These are phyloP conservation scores for Nylanderia fulva DNA, from an alignment of 1,140 invertebrate species.

Conservation along the genomic window DNA sequence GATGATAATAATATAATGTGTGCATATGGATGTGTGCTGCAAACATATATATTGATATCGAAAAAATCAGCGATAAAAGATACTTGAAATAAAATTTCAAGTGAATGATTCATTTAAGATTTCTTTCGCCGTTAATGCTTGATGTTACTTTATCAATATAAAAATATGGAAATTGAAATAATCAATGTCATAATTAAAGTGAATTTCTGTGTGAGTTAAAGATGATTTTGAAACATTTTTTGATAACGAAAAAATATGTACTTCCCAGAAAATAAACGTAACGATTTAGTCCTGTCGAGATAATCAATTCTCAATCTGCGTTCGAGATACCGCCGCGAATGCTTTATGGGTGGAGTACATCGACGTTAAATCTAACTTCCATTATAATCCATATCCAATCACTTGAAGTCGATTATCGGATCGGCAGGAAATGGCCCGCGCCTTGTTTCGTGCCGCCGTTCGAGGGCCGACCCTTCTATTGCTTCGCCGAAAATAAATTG, in stretches of 20 bases:
- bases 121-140: background rate
- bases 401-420: slow-evolving; percentile 79
- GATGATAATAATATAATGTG: too few species aligned
- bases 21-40: background rate
- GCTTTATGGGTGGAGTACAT: slow-evolving; percentile 52
- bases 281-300: background rate
- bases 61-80: background rate
- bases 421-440: slow-evolving; percentile 78
- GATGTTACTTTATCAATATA: background rate
- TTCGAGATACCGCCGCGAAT: slow-evolving; percentile 22
- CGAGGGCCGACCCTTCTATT: slow-evolving; percentile 23
- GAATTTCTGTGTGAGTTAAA: background rate
- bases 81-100: background rate
- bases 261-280: background rate
- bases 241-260: background rate
- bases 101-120: background rate
- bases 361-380: slow-evolving; percentile 65
- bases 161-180: background rate
- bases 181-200: background rate
- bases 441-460: slow-evolving; percentile 70
- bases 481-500: slow-evolving; percentile 64
- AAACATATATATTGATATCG: too few species aligned
- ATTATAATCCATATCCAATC: slow-evolving; percentile 79
- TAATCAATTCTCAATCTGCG: slow-evolving; percentile 30
- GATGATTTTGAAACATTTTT: background rate